Conservation (phyloP, 2,113 vertebrate genomes). For the Vireo altiloquus region DNA sequence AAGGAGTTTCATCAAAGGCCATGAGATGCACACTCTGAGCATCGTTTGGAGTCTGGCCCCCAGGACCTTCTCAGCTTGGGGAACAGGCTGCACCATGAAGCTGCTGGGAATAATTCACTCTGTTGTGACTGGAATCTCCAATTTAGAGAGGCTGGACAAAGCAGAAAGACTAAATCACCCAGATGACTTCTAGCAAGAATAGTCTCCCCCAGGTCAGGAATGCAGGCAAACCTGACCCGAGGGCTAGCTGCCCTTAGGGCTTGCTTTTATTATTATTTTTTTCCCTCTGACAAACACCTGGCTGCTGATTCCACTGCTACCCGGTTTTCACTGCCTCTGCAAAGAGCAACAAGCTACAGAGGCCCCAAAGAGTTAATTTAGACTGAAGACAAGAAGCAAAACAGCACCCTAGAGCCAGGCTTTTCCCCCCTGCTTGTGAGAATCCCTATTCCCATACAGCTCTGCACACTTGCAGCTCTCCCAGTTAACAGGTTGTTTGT, state of each 20-base stretch:
- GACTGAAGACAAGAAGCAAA: neutral
- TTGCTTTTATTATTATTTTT: constrained; percentile 40
- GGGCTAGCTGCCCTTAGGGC: neutral
- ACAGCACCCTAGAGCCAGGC: neutral
- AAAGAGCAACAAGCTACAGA: neutral
- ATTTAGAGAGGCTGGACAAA: neutral
- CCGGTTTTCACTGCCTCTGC: neutral
- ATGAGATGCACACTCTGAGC: neutral
- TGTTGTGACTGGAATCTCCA: neutral
- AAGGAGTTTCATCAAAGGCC: neutral
- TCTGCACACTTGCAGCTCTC: constrained; percentile 8
- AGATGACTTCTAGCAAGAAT: neutral
- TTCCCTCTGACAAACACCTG: neutral
- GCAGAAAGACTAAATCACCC: neutral
- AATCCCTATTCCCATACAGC: neutral
- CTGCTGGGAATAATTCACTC: neutral
- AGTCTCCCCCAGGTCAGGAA: constrained; percentile 23
- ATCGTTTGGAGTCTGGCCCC: neutral
- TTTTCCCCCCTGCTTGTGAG: neutral
- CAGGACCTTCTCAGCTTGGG: neutral
- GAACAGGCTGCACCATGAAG: neutral
- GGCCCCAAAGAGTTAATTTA: neutral
- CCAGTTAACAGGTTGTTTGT: constrained; percentile 41
- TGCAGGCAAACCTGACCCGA: constrained; percentile 33
- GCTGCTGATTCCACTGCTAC: neutral